Conservation (phyloP, 1,140 invertebrate genomes). For the Pseudomyrmex concolor region DNA sequence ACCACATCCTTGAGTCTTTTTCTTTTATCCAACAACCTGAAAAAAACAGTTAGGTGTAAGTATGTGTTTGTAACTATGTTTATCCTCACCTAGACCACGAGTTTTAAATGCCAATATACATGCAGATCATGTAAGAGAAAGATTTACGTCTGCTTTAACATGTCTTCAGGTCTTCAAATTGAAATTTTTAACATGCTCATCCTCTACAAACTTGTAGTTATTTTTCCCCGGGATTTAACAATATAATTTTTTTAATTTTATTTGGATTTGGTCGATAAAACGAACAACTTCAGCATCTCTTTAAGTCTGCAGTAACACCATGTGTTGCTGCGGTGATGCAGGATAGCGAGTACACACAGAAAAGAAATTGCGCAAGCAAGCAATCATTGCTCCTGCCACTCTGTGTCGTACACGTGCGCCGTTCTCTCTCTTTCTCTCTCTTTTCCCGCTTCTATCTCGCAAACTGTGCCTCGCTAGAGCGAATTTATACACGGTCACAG, state of each 20-base stretch:
- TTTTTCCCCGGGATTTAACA: too few relatives aligned
- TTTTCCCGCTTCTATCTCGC: slow-evolving; percentile 26
- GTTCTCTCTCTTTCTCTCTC: slow-evolving; percentile 15
- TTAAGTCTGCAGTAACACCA: slow-evolving; percentile 63
- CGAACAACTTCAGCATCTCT: background rate
- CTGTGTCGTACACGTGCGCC: slow-evolving; percentile 31
- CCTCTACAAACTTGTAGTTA: too few relatives aligned
- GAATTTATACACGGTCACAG: slow-evolving; percentile 72
- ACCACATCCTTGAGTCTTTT: slow-evolving; percentile 72
- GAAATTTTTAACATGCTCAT: too few relatives aligned
- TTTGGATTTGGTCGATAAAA: too few relatives aligned
- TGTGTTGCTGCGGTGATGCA: slow-evolving; percentile 60
- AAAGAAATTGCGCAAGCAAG: slow-evolving; percentile 72
- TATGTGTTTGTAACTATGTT: too few relatives aligned
- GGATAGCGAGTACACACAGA: slow-evolving; percentile 67
- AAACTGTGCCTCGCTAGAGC: slow-evolving; percentile 45
- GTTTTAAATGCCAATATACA: too few relatives aligned
- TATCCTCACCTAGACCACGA: too few relatives aligned
- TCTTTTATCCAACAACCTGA: slow-evolving; percentile 38
- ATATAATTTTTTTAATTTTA: too few relatives aligned
- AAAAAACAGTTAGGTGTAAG: background rate
- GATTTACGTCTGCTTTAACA: too few relatives aligned
- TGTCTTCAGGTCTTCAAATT: too few relatives aligned
- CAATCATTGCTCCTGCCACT: slow-evolving; percentile 54
- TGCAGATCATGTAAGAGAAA: too few relatives aligned